Evolutionary conservation across 2,113 vertebrate genomes (phyloP).

Genomic region (Mionectes macconnelli): DNA sequence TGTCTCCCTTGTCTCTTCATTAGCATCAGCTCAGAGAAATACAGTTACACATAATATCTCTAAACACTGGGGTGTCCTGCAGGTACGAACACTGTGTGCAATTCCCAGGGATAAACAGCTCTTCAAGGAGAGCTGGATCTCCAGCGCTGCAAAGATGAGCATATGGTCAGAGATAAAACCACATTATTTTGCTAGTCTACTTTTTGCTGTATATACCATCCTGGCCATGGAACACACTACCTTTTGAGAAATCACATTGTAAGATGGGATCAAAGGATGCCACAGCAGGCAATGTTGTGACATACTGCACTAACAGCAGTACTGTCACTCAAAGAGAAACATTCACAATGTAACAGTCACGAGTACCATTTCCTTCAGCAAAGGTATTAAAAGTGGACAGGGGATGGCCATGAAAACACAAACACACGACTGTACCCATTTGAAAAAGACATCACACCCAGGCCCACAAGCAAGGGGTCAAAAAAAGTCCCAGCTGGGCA

Average conservation of each 20-base stretch:
- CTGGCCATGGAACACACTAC: background rate
- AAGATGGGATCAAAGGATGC: background rate
- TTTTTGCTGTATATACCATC: background rate
- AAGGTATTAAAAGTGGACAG: background rate
- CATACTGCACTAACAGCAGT: background rate
- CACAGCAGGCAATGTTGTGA: background rate
- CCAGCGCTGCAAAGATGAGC: background rate
- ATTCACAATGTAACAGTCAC: background rate
- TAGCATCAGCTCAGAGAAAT: background rate
- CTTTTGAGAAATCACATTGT: background rate
- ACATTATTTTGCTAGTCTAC: background rate
- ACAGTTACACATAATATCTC: background rate
- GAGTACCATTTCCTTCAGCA: rapidly evolving
- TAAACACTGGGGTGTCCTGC: background rate
- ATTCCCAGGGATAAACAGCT: background rate
- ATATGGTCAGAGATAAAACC: background rate
- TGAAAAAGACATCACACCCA: background rate
- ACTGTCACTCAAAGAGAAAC: background rate
- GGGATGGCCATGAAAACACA: background rate
- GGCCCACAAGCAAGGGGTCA: background rate
- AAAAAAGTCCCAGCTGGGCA: rapidly evolving
- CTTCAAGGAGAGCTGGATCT: background rate
- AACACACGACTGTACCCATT: background rate
- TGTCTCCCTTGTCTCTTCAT: background rate
- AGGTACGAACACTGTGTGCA: background rate